phyloP scores from a whole-genome alignment of 2,797 vertebrate genomes.

The Karalla daura region DNA sequence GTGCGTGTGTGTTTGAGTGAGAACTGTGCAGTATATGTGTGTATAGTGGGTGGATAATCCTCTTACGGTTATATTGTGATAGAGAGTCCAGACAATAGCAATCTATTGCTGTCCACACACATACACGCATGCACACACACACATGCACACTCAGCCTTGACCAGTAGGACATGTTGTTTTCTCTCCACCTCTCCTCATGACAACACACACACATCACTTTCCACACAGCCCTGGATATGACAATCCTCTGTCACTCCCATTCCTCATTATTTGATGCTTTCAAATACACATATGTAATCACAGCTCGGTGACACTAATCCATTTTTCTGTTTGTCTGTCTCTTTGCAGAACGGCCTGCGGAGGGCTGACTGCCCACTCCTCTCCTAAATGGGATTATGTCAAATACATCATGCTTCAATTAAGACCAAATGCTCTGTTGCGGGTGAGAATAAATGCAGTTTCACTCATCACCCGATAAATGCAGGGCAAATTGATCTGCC shows the following conservation, averaged over 20 bases:
- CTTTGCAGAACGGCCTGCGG: slow-evolving; percentile 17
- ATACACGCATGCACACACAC: not conserved
- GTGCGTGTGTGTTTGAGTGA: slow-evolving; percentile 1
- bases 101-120: slow-evolving; percentile 43
- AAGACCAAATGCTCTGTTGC: slow-evolving; percentile 24
- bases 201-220: not conserved
- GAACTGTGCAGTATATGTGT: not conserved
- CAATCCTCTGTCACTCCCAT: not conserved
- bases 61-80: slow-evolving; percentile 61
- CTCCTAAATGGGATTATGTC: slow-evolving; percentile 40
- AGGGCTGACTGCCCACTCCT: slow-evolving; percentile 10
- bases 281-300: slow-evolving; percentile 22
- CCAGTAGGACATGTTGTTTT: not conserved
- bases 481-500: slow-evolving; percentile 31
- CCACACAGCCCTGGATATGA: not conserved
- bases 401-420: slow-evolving; percentile 47
- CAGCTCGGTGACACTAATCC: slow-evolving; percentile 28
- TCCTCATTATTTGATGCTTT: not conserved
- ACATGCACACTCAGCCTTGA: not conserved
- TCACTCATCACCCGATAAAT: slow-evolving; percentile 22
- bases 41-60: slow-evolving; percentile 44
- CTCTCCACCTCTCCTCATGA: not conserved
- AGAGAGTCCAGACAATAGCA: slow-evolving; percentile 61
- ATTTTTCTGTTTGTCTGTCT: slow-evolving; percentile 15
- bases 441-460: slow-evolving; percentile 12